These are phyloP conservation scores for Panopea generosa DNA, from an alignment of 2,888 invertebrate genomes.

Conservation along the genomic window DNA sequence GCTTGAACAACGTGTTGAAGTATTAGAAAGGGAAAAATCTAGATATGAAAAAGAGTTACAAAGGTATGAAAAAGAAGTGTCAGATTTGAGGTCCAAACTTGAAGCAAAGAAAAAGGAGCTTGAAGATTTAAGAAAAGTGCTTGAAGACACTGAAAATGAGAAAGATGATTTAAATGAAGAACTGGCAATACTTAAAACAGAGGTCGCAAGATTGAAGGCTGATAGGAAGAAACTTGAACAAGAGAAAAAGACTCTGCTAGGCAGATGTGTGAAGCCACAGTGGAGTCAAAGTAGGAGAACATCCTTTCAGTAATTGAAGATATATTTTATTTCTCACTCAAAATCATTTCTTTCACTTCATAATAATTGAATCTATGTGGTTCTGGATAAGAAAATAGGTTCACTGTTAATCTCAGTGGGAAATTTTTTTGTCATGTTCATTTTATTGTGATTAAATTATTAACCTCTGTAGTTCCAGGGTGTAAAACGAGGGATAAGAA, in stretches of 20 bases:
- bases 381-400: no score
- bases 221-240: constrained; percentile 52
- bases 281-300: constrained; percentile 49
- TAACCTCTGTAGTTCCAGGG: no score
- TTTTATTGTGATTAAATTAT: no score
- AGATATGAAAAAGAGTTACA: constrained; percentile 42
- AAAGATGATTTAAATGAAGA: constrained; percentile 62
- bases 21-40: constrained; percentile 46
- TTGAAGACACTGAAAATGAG: constrained; percentile 58
- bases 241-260: constrained; percentile 55
- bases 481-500: no score
- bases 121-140: constrained; percentile 38
- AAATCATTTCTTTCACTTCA: no score
- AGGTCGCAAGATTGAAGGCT: constrained; percentile 38
- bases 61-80: constrained; percentile 49
- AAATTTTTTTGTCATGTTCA: no score
- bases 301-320: constrained; percentile 15
- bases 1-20: constrained; percentile 44
- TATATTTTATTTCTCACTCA: no score
- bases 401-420: no score
- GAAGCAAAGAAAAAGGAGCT: constrained; percentile 51
- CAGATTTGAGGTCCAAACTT: constrained; percentile 29
- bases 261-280: constrained; percentile 56
- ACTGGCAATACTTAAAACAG: constrained; percentile 42
- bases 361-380: no score